phyloP scores from a whole-genome alignment of 2,113 vertebrate genomes.

The Corapipo altera region DNA sequence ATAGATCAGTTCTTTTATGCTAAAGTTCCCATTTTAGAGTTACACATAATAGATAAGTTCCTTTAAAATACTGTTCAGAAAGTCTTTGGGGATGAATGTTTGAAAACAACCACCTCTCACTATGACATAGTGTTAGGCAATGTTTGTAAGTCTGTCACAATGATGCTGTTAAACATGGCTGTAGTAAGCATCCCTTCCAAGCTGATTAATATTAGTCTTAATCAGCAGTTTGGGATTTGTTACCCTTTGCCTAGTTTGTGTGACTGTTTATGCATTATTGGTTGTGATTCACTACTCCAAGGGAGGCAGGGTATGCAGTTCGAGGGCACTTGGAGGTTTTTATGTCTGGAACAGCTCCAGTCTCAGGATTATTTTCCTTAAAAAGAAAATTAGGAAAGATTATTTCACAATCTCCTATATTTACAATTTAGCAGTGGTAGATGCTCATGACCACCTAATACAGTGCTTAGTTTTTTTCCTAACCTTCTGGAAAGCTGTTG shows the following conservation, averaged over 20 bases:
- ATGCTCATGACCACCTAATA: background rate
- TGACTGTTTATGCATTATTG: background rate
- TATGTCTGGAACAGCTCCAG: background rate
- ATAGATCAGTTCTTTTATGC: background rate
- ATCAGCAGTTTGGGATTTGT: constrained; percentile 19
- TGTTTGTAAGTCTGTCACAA: background rate
- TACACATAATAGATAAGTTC: background rate
- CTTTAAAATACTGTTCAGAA: background rate
- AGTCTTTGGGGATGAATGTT: background rate
- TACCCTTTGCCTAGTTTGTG: background rate
- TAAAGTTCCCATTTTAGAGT: background rate
- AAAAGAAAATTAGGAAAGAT: constrained; percentile 9
- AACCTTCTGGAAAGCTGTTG: background rate
- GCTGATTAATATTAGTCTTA: background rate
- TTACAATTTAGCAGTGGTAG: background rate
- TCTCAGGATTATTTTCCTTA: background rate
- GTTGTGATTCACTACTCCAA: background rate
- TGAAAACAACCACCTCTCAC: background rate
- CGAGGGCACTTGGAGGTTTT: background rate
- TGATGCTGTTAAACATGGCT: background rate
- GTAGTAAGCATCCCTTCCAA: background rate
- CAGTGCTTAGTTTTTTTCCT: background rate
- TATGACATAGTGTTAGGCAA: background rate
- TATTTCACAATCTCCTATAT: background rate
- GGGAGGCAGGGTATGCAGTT: background rate